These are phyloP conservation scores for Catostomus latipinnis DNA, from an alignment of 2,797 vertebrate genomes.

Conservation along the genomic window DNA sequence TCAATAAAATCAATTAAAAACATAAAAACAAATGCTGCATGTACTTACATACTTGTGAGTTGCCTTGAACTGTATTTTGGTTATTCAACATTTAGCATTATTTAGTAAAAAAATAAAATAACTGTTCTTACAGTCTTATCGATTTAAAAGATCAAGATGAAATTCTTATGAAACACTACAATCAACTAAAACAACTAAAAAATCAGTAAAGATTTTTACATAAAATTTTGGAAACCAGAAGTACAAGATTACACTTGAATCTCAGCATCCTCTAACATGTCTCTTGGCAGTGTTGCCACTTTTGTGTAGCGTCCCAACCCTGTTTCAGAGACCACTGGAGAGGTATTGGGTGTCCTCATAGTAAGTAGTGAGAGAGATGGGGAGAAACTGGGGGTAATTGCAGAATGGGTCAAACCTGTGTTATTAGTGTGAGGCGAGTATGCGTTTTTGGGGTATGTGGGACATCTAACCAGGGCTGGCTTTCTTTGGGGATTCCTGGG, in stretches of 20 bases:
- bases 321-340: conserved; percentile 77
- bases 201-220: not conserved
- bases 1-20: not conserved
- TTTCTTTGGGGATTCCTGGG: conserved; percentile 76
- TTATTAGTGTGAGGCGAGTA: conserved; percentile 71
- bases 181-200: too few relatives aligned
- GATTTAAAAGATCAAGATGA: not conserved
- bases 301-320: conserved; percentile 71
- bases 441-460: conserved; percentile 71
- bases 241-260: conserved; percentile 77
- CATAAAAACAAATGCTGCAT: not conserved
- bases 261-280: conserved; percentile 77
- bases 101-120: not conserved
- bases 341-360: conserved; percentile 77
- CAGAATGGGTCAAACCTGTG: conserved; percentile 77
- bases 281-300: conserved; percentile 73
- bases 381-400: conserved; percentile 86
- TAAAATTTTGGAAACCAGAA: not conserved
- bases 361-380: conserved; percentile 86
- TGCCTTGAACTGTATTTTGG: not conserved
- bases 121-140: not conserved
- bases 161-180: too few relatives aligned
- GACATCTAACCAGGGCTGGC: conserved; percentile 66
- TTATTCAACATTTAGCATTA: not conserved
- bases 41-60: not conserved